Percentiles rank a stretch among this genome's conserved stretches.
Conservation (phyloP, 2,888 invertebrate genomes). For the Ochropleura plecta region DNA sequence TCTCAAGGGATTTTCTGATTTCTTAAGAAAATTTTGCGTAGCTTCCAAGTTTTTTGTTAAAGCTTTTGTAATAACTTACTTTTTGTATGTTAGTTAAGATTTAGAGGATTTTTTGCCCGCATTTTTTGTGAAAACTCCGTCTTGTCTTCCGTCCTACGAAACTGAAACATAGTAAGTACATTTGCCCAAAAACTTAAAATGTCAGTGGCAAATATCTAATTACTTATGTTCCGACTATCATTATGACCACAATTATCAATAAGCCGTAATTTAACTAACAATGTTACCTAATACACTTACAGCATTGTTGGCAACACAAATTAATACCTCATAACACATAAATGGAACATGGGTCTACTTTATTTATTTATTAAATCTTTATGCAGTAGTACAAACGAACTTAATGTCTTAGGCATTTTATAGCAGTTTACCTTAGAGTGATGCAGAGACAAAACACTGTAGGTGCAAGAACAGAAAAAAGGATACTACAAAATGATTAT, state of each 20-base stretch:
- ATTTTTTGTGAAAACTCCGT: neutral
- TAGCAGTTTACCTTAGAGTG: no score
- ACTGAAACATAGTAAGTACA: neutral
- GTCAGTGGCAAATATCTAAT: neutral
- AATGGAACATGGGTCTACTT: no score
- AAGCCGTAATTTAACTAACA: neutral
- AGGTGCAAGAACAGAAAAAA: no score
- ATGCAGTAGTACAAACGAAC: no score
- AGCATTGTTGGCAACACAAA: slow-evolving; percentile 24
- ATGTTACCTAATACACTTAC: slow-evolving; percentile 16
- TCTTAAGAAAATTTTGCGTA: neutral
- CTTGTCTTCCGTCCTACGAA: neutral
- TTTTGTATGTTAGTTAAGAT: neutral
- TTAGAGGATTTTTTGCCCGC: neutral
- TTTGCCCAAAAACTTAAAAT: neutral
- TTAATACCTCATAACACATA: slow-evolving; percentile 1
- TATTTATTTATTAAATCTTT: no score
- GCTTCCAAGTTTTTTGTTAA: neutral
- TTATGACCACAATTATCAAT: neutral
- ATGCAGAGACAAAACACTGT: no score
- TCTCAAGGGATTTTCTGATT: neutral
- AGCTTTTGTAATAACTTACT: neutral
- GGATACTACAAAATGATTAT: no score
- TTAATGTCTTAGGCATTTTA: no score
- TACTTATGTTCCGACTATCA: neutral